Percentiles rank a stretch among this genome's conserved stretches.
Evolutionary conservation across 2,113 vertebrate species (phyloP).

Genomic region (Carlito syrichta): DNA sequence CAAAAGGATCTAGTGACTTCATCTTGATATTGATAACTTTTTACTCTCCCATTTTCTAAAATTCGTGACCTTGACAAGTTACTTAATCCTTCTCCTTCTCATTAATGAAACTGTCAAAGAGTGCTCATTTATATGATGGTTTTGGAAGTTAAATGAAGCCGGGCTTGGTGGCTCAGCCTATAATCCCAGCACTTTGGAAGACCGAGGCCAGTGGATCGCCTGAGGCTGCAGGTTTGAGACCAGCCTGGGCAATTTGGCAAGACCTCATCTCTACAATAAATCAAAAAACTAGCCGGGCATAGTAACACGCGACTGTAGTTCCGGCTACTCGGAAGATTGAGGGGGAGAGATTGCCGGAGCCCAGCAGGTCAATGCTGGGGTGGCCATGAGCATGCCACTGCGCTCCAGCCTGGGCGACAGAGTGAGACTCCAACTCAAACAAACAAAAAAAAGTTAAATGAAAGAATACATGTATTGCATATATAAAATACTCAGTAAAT

Average conservation of each 20-base stretch:
- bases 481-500: not conserved
- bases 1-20: too few relatives aligned
- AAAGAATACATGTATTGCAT: not conserved
- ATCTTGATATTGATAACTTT: not conserved
- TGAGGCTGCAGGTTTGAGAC: not conserved
- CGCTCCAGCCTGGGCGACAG: not conserved
- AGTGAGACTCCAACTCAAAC: not conserved
- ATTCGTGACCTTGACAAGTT: not conserved
- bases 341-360: too few relatives aligned
- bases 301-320: too few relatives aligned
- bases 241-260: too few relatives aligned
- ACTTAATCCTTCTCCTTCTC: not conserved
- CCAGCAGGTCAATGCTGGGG: too few relatives aligned
- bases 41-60: not conserved
- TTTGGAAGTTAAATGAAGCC: not conserved
- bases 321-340: too few relatives aligned
- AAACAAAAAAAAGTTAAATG: not conserved
- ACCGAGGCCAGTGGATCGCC: fast-evolving
- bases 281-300: too few relatives aligned
- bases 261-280: too few relatives aligned
- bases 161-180: not conserved
- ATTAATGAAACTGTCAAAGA: not conserved
- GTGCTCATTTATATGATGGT: not conserved
- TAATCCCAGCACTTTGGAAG: not conserved
- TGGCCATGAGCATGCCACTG: too few relatives aligned